phyloP scores from a whole-genome alignment of 2,888 invertebrate genomes.

The Volucella bombylans region DNA sequence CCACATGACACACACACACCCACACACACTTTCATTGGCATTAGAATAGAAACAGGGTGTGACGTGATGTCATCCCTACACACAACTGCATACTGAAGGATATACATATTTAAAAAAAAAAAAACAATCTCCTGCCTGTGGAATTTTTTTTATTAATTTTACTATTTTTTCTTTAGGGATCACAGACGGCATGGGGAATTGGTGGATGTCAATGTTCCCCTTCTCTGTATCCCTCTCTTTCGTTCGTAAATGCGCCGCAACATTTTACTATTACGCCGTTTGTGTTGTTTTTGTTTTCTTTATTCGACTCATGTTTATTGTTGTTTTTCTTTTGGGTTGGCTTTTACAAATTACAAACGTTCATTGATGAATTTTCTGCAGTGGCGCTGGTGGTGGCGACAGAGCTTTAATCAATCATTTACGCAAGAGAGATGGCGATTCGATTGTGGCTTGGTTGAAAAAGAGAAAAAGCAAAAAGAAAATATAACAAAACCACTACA shows the following conservation, averaged over 20 bases:
- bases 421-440: slow-evolving; percentile 28
- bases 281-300: slow-evolving; percentile 35
- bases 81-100: too few relatives aligned
- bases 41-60: too few relatives aligned
- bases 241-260: slow-evolving; percentile 35
- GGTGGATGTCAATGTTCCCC: too few relatives aligned
- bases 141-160: too few relatives aligned
- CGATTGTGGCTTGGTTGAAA: not conserved
- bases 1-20: not conserved
- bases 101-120: too few relatives aligned
- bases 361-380: slow-evolving; percentile 65
- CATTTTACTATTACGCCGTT: slow-evolving; percentile 41
- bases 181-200: too few relatives aligned
- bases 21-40: not conserved
- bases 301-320: slow-evolving; percentile 3
- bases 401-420: slow-evolving; percentile 71
- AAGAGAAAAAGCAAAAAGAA: slow-evolving; percentile 26
- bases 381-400: slow-evolving; percentile 9
- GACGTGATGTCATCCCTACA: too few relatives aligned
- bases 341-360: slow-evolving; percentile 71
- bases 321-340: slow-evolving; percentile 25
- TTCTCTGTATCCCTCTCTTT: slow-evolving; percentile 5
- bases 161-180: too few relatives aligned
- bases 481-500: slow-evolving; percentile 36
- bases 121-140: too few relatives aligned